Conservation (phyloP, 2,888 invertebrate genomes). For the Ophion ellenae region DNA sequence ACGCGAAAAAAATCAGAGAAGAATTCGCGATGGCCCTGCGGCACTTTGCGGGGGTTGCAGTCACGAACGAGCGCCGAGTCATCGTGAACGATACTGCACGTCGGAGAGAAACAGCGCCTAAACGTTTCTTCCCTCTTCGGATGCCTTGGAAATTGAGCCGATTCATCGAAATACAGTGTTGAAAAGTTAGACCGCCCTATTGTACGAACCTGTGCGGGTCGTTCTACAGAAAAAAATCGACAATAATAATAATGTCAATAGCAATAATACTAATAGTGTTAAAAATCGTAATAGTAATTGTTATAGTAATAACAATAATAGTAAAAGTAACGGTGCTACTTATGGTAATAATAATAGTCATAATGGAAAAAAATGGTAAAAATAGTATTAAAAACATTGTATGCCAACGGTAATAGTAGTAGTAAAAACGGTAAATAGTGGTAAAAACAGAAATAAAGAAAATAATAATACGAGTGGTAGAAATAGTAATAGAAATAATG, state of each 20-base stretch:
- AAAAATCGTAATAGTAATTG: not conserved
- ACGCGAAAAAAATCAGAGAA: conserved; percentile 39
- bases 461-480: too few species aligned
- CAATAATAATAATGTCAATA: not conserved
- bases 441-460: too few species aligned
- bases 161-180: conserved; percentile 73
- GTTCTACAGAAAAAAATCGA: not conserved
- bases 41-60: conserved; percentile 69
- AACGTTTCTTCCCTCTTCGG: conserved; percentile 60
- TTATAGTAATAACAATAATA: too few species aligned
- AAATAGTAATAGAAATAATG: too few species aligned
- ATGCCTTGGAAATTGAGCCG: conserved; percentile 72
- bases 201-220: not conserved
- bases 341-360: too few species aligned
- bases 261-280: not conserved
- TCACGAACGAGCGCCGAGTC: conserved; percentile 44
- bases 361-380: too few species aligned
- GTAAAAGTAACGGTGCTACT: too few species aligned
- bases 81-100: conserved; percentile 41
- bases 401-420: too few species aligned
- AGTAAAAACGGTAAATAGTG: too few species aligned
- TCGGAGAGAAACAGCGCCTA: conserved; percentile 59
- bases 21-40: conserved; percentile 38
- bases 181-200: not conserved
- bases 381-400: too few species aligned